Evolutionary conservation across 1,140 invertebrate species (phyloP), one percentile per base, ranked within the genome.

Genomic region (Hesperophylax magnus): DNA sequence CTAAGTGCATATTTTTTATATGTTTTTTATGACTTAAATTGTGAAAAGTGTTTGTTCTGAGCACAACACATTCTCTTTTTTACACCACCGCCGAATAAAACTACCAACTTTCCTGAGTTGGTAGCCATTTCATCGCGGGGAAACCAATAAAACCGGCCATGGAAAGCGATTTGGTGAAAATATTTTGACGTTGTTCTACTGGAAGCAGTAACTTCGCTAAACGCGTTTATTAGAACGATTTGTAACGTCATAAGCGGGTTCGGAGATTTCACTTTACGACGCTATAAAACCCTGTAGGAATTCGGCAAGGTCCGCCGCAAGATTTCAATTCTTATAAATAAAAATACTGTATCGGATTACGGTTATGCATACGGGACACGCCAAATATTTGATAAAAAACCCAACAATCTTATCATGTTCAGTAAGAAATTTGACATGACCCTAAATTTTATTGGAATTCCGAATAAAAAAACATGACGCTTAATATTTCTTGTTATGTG

Each of bases 141-240:
- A 52, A 52, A 71, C 67, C 67, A 52, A 71, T 71, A 71, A 71
- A 71, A 71, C 31, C 67, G 67, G 67, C 67, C 67, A 24, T 71
- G 47, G 67, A 71, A 71, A 22, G 20, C 67, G 67, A 52, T 47
- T 71, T 71, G 18, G 34, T n/a, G 67, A 71, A 71, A 71, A 71
- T 71, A 71, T 71, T 71, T 71, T 53, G 67, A 71, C 67, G 39
- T 71, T 71, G 67, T 71, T 71, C 39, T 71, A 71, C 34, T 18
- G 39, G 22, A 71, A 71, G 39, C 67, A 34, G 39, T 71, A 71
- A 71, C 67, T 71, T 15, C 18, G n/a, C 34, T 71, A 71, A 71
- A 71, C 67, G 67, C 67, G 67, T 71, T 71, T 71, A 71, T 71
- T 71, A 71, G 67, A 71, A 52, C 67, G 67, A 71, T 71, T 71